Conservation (phyloP, 2,888 invertebrate genomes). For the Tipula vernalis region DNA sequence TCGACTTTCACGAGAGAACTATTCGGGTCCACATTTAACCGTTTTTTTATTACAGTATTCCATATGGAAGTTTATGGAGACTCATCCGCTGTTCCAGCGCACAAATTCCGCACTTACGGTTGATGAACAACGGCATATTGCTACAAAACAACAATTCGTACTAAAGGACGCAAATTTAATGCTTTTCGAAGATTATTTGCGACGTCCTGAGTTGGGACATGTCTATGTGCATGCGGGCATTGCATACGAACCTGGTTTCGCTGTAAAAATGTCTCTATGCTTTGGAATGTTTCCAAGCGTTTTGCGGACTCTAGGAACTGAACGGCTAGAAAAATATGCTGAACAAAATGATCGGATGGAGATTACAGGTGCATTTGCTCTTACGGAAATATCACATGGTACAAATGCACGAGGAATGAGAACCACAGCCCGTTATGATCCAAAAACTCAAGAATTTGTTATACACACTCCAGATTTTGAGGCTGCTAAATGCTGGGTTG, state of each 20-base stretch:
- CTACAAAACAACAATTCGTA: constrained; percentile 48
- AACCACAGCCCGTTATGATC: constrained; percentile 72
- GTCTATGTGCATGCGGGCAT: constrained; percentile 43
- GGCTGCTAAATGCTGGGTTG: constrained; percentile 76
- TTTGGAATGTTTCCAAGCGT: constrained; percentile 54
- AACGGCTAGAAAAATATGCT: constrained; percentile 45
- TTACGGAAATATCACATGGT: constrained; percentile 86
- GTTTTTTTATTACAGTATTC: constrained; percentile 35
- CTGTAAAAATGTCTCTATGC: constrained; percentile 52
- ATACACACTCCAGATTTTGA: constrained; percentile 64
- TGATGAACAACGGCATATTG: constrained; percentile 44
- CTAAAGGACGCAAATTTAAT: constrained; percentile 50
- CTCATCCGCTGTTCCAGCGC: constrained; percentile 45
- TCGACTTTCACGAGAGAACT: neutral
- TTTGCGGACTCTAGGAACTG: constrained; percentile 49
- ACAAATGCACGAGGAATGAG: constrained; percentile 81
- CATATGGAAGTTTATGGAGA: constrained; percentile 44
- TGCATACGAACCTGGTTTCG: constrained; percentile 47
- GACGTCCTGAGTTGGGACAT: constrained; percentile 38
- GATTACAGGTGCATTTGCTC: constrained; percentile 61
- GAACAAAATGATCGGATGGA: constrained; percentile 30
- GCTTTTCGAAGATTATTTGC: constrained; percentile 27
- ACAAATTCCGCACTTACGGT: constrained; percentile 37
- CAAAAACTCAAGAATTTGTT: constrained; percentile 55
- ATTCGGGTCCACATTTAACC: neutral